Evolutionary conservation across 2,113 vertebrate species (phyloP), one percentile per base, ranked within the genome.

Genomic region (Neomonachus schauinslandi): DNA sequence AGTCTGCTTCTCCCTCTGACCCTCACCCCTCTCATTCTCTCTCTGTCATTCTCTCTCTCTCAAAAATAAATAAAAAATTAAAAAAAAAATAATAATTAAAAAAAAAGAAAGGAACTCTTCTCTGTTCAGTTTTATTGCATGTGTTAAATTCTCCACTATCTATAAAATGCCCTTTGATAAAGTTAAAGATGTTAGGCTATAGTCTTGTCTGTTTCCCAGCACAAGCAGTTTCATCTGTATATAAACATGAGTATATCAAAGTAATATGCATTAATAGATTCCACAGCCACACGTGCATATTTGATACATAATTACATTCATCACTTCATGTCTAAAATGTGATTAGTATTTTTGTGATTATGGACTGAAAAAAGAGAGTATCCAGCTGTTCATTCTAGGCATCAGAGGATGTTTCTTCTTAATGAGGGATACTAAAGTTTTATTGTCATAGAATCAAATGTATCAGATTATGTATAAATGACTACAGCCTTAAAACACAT

Each of bases 151-250:
- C 26, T 46, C n/a, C 39, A 76, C 53, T 93, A 53, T 1, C 57
- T 49, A 26, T 80, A 85, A 81, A 74, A 84, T 63, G 14, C 14
- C 76, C 76, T 95, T 96, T 89, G 42, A 91, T 87, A 77, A 90
- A 76, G 28, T 93, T 18, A 88, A 87, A 46, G n/a, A 49, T 80
- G 14, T 49, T 89, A 72, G 46, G 42, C 51, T 92, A 82, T 67
- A 76, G 82, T 79, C 15, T 42, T 57, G 2, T 6, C 21, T 81
- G n/a, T 89, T 89, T 79, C 22, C 22, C 31, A 74, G 16, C 21
- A 69, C 12, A 83, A 89, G 31, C n/a, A 57, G 12, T 22, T 95
- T 88, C 61, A 80, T 11, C 24, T 26, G 49, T 49, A 26, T 7
- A 49, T n/a, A 59, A 77, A 4, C 1, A 1, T 67, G 49, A 59